Conservation (phyloP, 2,797 vertebrate species). For the Chiloscyllium punctatum region DNA sequence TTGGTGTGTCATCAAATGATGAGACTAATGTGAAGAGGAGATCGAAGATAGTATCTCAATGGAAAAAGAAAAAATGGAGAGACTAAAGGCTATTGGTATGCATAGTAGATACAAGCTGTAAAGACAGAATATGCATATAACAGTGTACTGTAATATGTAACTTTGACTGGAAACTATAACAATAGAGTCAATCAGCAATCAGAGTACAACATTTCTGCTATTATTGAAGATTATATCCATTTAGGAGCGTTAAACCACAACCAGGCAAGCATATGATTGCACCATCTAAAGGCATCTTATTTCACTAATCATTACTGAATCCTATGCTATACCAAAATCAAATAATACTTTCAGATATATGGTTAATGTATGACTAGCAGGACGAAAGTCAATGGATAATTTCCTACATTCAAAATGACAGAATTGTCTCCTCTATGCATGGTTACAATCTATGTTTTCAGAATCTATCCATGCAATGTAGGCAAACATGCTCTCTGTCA, state of each 20-base stretch:
- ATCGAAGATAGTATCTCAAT: neutral
- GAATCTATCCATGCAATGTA: neutral
- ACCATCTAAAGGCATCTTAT: neutral
- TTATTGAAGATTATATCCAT: neutral
- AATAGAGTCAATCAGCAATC: neutral
- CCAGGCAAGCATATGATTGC: neutral
- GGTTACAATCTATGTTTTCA: neutral
- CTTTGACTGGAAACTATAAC: neutral
- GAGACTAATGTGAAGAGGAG: neutral
- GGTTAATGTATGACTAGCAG: neutral
- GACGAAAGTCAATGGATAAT: neutral
- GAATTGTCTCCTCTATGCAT: neutral
- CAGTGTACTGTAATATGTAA: neutral
- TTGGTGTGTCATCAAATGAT: neutral
- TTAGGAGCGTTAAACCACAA: neutral
- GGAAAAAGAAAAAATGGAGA: neutral
- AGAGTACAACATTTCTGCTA: neutral
- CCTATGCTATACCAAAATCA: neutral
- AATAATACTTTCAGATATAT: neutral
- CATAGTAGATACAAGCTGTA: neutral
- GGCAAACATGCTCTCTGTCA: neutral
- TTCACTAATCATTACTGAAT: neutral
- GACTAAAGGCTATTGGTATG: neutral
- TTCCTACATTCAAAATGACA: neutral
- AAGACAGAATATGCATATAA: neutral